Percentiles rank a stretch among this genome's conserved stretches.
Conservation (phyloP, 1,140 invertebrate species). For the Meloidogyne floridensis region DNA sequence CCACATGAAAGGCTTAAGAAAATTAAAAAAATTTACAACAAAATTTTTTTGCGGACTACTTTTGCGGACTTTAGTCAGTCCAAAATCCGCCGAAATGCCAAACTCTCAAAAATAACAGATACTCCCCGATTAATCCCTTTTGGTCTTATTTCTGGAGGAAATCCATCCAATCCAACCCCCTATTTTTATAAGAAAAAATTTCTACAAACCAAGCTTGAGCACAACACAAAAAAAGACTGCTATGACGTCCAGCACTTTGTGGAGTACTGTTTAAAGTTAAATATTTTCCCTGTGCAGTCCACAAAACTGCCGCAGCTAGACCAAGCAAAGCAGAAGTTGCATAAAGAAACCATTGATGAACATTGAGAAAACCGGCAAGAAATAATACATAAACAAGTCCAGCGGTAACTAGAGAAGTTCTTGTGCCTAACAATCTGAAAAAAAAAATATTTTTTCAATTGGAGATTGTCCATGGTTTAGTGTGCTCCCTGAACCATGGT, state of each 20-base stretch:
- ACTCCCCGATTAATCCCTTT: too few relatives aligned
- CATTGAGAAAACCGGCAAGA: constrained; percentile 49
- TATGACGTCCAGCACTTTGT: constrained; percentile 41
- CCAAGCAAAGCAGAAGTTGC: constrained; percentile 53
- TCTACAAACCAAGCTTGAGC: constrained; percentile 44
- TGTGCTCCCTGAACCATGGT: too few relatives aligned
- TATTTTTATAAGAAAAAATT: neutral
- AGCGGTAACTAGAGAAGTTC: constrained; percentile 43
- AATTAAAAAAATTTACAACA: neutral
- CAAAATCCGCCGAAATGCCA: too few relatives aligned
- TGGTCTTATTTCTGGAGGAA: too few relatives aligned
- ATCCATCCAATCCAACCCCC: too few relatives aligned
- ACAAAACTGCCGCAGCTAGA: constrained; percentile 51
- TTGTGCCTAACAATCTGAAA: constrained; percentile 26
- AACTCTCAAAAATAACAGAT: too few relatives aligned
- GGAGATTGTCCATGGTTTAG: too few relatives aligned
- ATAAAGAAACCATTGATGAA: constrained; percentile 54
- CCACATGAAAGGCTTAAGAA: constrained; percentile 25
- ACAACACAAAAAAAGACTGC: constrained; percentile 53
- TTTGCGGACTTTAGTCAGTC: too few relatives aligned
- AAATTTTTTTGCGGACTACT: too few relatives aligned
- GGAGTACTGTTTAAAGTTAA: constrained; percentile 50
- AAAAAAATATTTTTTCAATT: neutral
- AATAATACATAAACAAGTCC: constrained; percentile 47
- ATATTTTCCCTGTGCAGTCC: constrained; percentile 53